These are phyloP conservation scores for Augochlora pura DNA, from an alignment of 1,140 invertebrate species.

Conservation along the genomic window DNA sequence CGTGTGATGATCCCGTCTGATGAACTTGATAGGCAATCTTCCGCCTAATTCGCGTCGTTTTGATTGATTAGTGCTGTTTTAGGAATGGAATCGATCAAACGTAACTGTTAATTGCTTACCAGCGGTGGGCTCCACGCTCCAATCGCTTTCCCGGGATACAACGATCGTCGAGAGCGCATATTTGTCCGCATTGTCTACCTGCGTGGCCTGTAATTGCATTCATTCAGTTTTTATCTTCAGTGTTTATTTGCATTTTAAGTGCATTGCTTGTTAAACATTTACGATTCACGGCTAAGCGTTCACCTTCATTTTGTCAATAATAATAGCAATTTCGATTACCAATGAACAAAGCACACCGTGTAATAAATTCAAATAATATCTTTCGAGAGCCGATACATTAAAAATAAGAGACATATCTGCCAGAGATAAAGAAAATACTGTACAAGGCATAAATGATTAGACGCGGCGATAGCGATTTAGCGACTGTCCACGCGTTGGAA, in stretches of 20 bases:
- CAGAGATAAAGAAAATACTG: too few species aligned
- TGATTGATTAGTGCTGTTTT: not conserved
- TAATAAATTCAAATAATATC: too few species aligned
- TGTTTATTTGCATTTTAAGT: too few species aligned
- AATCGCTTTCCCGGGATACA: slow-evolving; percentile 81
- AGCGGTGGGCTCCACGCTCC: slow-evolving; percentile 70
- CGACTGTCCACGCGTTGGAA: not conserved
- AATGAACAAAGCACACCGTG: too few species aligned
- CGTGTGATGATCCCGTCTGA: slow-evolving; percentile 87
- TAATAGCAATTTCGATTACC: too few species aligned
- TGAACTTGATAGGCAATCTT: slow-evolving; percentile 82
- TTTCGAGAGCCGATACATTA: too few species aligned
- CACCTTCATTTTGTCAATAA: too few species aligned
- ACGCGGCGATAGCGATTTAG: not conserved
- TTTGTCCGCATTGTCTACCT: slow-evolving; percentile 92
- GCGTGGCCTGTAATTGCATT: slow-evolving; percentile 85
- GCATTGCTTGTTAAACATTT: too few species aligned
- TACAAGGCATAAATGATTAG: too few species aligned
- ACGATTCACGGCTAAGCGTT: too few species aligned
- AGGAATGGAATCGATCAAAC: too few species aligned
- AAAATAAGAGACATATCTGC: too few species aligned
- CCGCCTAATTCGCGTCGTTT: slow-evolving; percentile 68
- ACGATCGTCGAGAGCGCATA: slow-evolving; percentile 92
- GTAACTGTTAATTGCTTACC: slow-evolving; percentile 62
- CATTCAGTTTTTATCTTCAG: not conserved